A percentile compares a stretch with the other conserved stretches of the same genome.
These are phyloP conservation scores for Heteronetta atricapilla DNA, from an alignment of 2,113 vertebrate genomes.

Conservation along the genomic window DNA sequence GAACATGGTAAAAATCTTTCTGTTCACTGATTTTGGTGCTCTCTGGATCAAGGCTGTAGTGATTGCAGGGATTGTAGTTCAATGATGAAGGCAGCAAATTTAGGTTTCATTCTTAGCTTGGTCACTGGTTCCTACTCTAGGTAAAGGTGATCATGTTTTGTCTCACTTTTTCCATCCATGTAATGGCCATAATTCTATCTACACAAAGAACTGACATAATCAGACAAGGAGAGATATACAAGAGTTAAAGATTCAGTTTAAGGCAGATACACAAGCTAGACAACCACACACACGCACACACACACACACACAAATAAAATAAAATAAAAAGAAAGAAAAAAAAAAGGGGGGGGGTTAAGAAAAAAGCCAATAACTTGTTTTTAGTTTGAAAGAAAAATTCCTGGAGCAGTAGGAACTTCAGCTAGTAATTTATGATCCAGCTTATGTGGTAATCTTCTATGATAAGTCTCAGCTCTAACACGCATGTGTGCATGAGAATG, in stretches of 20 bases:
- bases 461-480: background rate
- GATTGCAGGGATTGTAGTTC: background rate
- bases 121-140: background rate
- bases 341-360: background rate
- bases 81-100: conserved; percentile 28
- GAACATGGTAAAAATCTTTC: background rate
- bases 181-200: background rate
- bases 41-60: conserved; percentile 24
- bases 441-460: background rate
- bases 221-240: background rate
- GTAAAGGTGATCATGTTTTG: background rate
- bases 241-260: background rate
- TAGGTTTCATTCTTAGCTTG: conserved; percentile 7
- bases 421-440: background rate
- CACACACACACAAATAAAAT: no score
- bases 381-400: background rate
- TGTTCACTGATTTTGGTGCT: background rate
- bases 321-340: no score
- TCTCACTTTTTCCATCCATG: background rate
- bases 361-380: background rate
- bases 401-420: background rate
- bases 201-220: background rate
- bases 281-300: background rate
- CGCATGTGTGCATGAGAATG: background rate
- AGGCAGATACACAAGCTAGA: background rate